Evolutionary conservation across 2,888 invertebrate genomes (phyloP), one percentile per base, ranked within the genome.

Genomic region (Acrobasis repandana): DNA sequence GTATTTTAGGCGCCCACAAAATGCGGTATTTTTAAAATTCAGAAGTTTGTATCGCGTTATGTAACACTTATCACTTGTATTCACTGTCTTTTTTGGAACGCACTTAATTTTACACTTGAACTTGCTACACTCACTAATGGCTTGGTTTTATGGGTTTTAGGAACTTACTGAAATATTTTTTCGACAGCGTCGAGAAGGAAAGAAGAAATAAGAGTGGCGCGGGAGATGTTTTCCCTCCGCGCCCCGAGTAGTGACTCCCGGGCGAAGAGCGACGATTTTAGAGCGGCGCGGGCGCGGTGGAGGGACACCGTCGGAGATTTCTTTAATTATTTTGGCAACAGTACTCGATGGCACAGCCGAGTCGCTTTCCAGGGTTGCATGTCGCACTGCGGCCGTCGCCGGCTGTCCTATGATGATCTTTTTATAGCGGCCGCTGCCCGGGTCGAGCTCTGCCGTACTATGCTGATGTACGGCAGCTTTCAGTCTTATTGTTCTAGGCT

Each of bases 291-390:
- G 92, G 93, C 92, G 93, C 93, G 78, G 82, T 93, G 93, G 93
- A 94, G 91, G 88, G 91, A 93, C 93, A 92, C 85, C 87, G 90
- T 84, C 92, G 92, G 93, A 93, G 93, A 93, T 94, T 95, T 93
- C 94, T 94, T 94, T 94, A 95, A 95, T 95, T 94, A 95, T 95
- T 95, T 95, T 95, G 95, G 95, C 95, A 95, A 93, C 93, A 93
- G 92, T 91, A 92, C 91, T 86, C 87, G 90, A 87, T 92, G 91
- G 92, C 90, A 90, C 87, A 88, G 91, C 81, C 86, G 88, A 88
- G 85, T 88, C 89, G 88, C 83, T 92, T 90, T 92, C 92, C 93
- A 92, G 92, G 92, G 92, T 92, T 91, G 90, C 85, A 85, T 88
- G 91, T 91, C 91, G 90, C 88, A 81, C 85, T 79, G 83, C 81